Percentiles rank a stretch among this genome's conserved stretches.
These are phyloP conservation scores for Agrotis clavis DNA, from an alignment of 2,888 invertebrate genomes.

Conservation along the genomic window DNA sequence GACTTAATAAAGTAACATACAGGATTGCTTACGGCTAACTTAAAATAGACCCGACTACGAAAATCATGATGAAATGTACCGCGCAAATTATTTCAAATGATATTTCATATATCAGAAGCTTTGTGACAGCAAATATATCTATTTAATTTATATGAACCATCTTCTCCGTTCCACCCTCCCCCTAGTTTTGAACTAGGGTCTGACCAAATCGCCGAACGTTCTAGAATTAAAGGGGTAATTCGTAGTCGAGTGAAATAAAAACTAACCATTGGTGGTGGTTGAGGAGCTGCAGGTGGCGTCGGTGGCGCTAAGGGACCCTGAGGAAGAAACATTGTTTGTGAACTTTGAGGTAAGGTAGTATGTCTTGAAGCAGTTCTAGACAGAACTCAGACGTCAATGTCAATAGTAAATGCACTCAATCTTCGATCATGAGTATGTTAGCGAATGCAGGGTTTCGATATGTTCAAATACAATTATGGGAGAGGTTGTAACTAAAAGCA, in stretches of 20 bases:
- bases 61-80: conserved; percentile 3
- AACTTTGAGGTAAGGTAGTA: not conserved
- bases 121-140: conserved; percentile 18
- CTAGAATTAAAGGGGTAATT: conserved; percentile 30
- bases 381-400: not conserved
- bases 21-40: conserved; percentile 22
- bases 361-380: not conserved
- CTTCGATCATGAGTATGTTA: too few relatives aligned
- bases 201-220: conserved; percentile 1
- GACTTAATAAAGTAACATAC: conserved; percentile 3
- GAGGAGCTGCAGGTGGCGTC: conserved; percentile 90
- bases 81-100: conserved; percentile 19
- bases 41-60: conserved; percentile 37
- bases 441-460: too few relatives aligned
- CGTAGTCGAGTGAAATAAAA: conserved; percentile 46
- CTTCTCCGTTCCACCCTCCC: conserved; percentile 25
- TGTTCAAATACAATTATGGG: too few relatives aligned
- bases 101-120: conserved; percentile 29
- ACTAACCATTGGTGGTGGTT: conserved; percentile 86
- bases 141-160: conserved; percentile 21
- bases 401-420: too few relatives aligned
- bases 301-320: conserved; percentile 88
- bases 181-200: not conserved
- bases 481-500: not conserved
- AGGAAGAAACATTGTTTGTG: not conserved